Evolutionary conservation across 2,888 invertebrate species (phyloP).

Genomic region (Ophion ventricosus): DNA sequence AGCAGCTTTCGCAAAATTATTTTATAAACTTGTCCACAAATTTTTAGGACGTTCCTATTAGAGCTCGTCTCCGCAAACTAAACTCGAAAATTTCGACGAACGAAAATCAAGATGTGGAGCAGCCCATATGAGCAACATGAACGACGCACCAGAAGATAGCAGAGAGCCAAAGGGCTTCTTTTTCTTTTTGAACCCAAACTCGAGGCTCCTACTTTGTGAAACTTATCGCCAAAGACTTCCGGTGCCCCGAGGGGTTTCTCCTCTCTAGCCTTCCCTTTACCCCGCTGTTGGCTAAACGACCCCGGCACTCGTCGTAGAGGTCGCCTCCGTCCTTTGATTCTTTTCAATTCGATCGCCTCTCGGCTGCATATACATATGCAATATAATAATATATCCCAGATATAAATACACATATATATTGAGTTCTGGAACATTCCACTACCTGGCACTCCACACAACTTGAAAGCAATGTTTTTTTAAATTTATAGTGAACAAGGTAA

Average conservation of each 20-base stretch:
- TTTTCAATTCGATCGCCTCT: constrained; percentile 17
- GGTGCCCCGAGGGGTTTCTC: constrained; percentile 6
- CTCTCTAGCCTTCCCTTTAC: not conserved
- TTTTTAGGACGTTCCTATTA: not conserved
- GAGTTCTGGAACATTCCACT: not conserved
- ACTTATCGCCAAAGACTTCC: constrained; percentile 43
- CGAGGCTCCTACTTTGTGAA: constrained; percentile 36
- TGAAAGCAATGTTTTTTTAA: not conserved
- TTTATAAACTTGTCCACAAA: too few relatives aligned
- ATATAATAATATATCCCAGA: not conserved
- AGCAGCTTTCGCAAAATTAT: too few relatives aligned
- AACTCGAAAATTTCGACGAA: not conserved
- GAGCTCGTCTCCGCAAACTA: not conserved
- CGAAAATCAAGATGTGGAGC: not conserved
- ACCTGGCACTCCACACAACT: not conserved
- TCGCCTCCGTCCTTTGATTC: constrained; percentile 22
- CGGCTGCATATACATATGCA: constrained; percentile 1
- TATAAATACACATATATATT: not conserved
- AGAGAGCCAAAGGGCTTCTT: constrained; percentile 18
- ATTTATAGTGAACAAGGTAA: not conserved
- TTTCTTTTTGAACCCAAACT: constrained; percentile 22
- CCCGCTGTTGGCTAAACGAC: not conserved
- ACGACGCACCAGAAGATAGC: not conserved
- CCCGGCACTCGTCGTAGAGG: not conserved
- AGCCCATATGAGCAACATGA: not conserved